Conservation (phyloP, 2,888 invertebrate species). For the Rhingia campestris region DNA sequence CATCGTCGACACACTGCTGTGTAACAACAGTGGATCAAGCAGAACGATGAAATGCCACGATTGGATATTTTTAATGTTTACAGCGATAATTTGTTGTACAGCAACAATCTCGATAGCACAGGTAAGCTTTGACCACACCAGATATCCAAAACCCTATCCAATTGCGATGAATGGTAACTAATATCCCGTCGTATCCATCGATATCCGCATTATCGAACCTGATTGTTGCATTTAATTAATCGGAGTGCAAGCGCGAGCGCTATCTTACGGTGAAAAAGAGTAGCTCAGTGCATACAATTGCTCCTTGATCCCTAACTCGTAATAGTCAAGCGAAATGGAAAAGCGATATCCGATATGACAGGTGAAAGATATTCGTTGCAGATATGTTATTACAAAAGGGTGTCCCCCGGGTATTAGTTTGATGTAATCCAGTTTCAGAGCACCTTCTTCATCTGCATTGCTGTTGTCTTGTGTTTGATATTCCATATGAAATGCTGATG, state of each 20-base stretch:
- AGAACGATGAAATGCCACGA: constrained; percentile 73
- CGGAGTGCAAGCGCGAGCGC: constrained; percentile 30
- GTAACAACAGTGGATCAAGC: constrained; percentile 64
- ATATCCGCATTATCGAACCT: constrained; percentile 37
- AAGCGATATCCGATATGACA: constrained; percentile 56
- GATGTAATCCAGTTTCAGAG: constrained; percentile 62
- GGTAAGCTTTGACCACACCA: constrained; percentile 36
- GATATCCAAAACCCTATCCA: constrained; percentile 21
- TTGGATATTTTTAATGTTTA: constrained; percentile 71
- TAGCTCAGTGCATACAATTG: background rate
- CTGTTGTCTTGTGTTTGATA: constrained; percentile 3
- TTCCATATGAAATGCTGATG: constrained; percentile 23
- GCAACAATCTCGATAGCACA: constrained; percentile 61
- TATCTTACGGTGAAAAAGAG: background rate
- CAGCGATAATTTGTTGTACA: constrained; percentile 69
- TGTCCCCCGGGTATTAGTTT: constrained; percentile 18
- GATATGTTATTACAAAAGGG: constrained; percentile 11
- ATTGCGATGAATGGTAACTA: constrained; percentile 31
- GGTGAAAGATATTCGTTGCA: constrained; percentile 58
- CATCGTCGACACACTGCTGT: constrained; percentile 7
- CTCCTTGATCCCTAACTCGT: constrained; percentile 11
- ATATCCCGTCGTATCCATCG: background rate
- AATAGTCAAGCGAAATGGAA: constrained; percentile 23
- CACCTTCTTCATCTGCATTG: background rate
- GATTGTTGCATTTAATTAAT: constrained; percentile 13